phyloP scores from a whole-genome alignment of 2,888 invertebrate genomes.

The Julus scanicus region DNA sequence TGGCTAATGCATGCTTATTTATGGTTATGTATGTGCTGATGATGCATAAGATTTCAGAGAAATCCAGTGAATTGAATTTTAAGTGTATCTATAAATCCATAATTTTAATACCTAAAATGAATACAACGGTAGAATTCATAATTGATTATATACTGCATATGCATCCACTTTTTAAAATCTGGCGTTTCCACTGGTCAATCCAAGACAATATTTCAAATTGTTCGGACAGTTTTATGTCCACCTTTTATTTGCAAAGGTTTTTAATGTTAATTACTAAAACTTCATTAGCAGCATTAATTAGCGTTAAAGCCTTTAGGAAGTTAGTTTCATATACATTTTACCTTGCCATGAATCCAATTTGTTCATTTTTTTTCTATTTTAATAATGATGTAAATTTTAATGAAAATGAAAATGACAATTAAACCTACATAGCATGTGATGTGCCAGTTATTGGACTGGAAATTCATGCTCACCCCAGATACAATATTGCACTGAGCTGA shows the following conservation, averaged over 20 bases:
- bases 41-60: no score
- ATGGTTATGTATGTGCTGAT: no score
- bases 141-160: no score
- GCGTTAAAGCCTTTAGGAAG: neutral
- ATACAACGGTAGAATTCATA: no score
- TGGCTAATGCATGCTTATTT: no score
- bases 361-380: neutral
- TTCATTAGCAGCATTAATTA: neutral
- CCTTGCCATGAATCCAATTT: neutral
- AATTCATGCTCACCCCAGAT: neutral
- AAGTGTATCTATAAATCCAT: no score
- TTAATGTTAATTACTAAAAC: neutral
- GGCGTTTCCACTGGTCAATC: neutral
- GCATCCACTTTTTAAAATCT: neutral
- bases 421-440: no score
- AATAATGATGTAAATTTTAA: neutral
- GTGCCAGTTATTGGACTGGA: neutral
- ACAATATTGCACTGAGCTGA: neutral
- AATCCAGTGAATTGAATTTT: no score
- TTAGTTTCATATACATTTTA: no score
- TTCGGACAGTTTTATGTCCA: neutral
- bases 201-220: neutral
- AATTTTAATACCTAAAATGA: no score
- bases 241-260: neutral
- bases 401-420: neutral